These are phyloP conservation scores for Cavia aperea DNA, from an alignment of 2,113 vertebrate genomes.

Conservation along the genomic window DNA sequence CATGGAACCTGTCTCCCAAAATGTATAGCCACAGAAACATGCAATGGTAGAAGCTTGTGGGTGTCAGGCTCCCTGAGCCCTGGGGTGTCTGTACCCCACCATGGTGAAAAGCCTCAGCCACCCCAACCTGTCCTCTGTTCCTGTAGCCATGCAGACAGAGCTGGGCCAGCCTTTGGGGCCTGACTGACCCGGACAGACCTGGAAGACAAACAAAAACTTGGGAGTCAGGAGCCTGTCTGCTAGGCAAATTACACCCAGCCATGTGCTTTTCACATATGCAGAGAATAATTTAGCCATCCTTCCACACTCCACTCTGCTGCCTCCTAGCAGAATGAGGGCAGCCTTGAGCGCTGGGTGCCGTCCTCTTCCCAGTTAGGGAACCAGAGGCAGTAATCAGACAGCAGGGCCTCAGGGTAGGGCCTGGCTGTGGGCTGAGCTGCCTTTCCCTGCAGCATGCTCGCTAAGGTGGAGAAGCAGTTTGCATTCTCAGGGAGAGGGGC, in stretches of 20 bases:
- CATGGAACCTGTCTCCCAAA: background rate
- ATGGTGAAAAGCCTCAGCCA: background rate
- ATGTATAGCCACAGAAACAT: background rate
- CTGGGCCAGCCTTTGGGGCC: background rate
- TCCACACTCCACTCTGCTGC: background rate
- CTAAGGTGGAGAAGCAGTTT: slow-evolving; percentile 69
- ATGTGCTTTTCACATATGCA: background rate
- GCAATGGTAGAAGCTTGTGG: background rate
- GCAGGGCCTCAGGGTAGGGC: background rate
- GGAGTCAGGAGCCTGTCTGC: background rate
- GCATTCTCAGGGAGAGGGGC: slow-evolving; percentile 64
- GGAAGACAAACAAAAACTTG: accelerated
- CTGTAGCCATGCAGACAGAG: background rate
- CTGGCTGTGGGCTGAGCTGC: background rate
- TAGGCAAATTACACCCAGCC: background rate
- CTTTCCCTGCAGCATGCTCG: slow-evolving; percentile 47
- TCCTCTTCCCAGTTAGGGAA: background rate
- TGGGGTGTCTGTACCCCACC: background rate
- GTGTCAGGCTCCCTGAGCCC: background rate
- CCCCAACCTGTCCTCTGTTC: background rate
- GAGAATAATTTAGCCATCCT: slow-evolving; percentile 21
- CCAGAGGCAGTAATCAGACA: background rate
- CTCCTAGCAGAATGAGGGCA: background rate
- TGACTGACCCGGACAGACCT: accelerated
- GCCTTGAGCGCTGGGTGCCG: background rate